phyloP scores from a whole-genome alignment of 2,113 vertebrate genomes.

The Micromys minutus region DNA sequence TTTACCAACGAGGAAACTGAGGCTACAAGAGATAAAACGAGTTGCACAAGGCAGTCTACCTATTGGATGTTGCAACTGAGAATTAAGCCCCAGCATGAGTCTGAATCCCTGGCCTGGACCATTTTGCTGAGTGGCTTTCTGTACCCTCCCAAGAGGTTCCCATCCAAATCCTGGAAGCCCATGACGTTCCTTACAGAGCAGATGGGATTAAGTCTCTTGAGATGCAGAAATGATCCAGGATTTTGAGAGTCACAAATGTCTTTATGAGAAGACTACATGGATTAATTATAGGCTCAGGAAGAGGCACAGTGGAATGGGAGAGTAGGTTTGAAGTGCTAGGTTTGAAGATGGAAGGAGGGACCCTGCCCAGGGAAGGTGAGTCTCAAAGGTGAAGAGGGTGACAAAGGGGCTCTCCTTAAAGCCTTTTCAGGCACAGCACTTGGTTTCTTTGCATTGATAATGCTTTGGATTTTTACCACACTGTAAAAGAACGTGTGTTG shows the following conservation, averaged over 20 bases:
- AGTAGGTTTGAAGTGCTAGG: rapidly evolving
- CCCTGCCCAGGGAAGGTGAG: background rate
- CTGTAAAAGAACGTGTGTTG: background rate
- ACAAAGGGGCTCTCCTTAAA: background rate
- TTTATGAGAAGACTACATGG: background rate
- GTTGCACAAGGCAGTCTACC: background rate
- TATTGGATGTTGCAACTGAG: background rate
- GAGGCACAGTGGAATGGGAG: background rate
- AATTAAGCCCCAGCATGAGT: background rate
- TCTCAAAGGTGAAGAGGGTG: background rate
- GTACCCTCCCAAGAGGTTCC: background rate
- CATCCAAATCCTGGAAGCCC: background rate
- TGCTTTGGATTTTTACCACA: background rate
- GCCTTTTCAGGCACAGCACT: background rate
- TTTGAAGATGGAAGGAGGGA: background rate
- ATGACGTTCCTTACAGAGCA: background rate
- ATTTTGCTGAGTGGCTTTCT: background rate
- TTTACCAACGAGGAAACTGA: constrained; percentile 20
- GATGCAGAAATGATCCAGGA: background rate
- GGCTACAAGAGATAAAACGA: background rate
- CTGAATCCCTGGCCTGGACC: background rate
- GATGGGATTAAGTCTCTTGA: background rate
- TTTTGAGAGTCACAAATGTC: background rate
- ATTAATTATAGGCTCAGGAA: background rate
- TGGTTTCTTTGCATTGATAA: background rate